phyloP scores from a whole-genome alignment of 2,113 vertebrate genomes.

The Chionis minor region DNA sequence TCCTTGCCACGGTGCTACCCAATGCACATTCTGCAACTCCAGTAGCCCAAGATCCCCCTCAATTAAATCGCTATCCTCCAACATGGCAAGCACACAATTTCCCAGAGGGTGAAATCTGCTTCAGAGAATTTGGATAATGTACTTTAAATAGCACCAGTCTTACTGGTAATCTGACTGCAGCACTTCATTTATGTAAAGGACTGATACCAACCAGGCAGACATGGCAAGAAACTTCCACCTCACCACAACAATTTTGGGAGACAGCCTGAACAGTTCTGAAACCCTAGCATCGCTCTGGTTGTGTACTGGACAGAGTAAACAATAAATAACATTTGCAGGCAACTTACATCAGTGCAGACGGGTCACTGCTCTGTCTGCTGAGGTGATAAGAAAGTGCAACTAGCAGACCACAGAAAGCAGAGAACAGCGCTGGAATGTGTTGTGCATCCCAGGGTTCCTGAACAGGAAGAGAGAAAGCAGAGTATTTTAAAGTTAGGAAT shows the following conservation, averaged over 20 bases:
- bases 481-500: not conserved
- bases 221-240: not conserved
- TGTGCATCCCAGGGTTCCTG: conserved; percentile 96
- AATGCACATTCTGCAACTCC: not conserved
- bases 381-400: conserved; percentile 94
- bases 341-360: conserved; percentile 89
- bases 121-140: not conserved
- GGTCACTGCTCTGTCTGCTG: conserved; percentile 97
- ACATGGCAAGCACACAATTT: not conserved
- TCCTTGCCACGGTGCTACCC: not conserved
- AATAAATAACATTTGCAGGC: not conserved
- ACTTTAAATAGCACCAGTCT: not conserved
- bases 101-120: not conserved
- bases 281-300: not conserved
- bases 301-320: not conserved
- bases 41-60: not conserved
- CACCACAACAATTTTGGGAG: not conserved
- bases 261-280: not conserved
- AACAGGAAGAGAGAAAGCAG: conserved; percentile 30
- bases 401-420: conserved; percentile 93
- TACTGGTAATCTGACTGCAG: not conserved
- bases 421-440: conserved; percentile 94
- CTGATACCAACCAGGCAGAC: not conserved
- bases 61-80: not conserved
- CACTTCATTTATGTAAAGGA: not conserved